phyloP scores from a whole-genome alignment of 2,888 invertebrate species.

The Toxonevra muliebris region DNA sequence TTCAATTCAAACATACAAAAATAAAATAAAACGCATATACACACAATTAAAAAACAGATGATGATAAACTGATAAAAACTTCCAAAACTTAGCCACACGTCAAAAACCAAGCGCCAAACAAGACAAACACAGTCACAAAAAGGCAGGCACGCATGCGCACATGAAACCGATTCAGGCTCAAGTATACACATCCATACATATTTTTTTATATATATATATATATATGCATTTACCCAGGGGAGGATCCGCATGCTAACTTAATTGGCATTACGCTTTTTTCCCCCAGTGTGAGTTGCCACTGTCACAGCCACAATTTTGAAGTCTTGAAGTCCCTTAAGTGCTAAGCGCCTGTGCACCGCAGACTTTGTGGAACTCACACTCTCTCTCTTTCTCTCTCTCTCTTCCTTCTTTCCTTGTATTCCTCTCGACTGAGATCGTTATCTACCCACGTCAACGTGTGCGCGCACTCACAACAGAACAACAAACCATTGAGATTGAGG shows the following conservation, averaged over 20 bases:
- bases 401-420: no score
- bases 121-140: constrained; percentile 24
- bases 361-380: background rate
- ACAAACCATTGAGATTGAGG: background rate
- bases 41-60: constrained; percentile 23
- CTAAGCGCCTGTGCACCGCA: constrained; percentile 4
- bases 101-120: constrained; percentile 59
- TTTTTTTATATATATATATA: no score
- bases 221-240: constrained; percentile 16
- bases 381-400: no score
- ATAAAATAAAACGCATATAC: constrained; percentile 6
- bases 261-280: constrained; percentile 39
- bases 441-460: constrained; percentile 34
- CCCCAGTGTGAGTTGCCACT: background rate
- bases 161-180: background rate
- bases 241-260: constrained; percentile 17
- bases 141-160: constrained; percentile 9
- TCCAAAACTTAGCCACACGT: constrained; percentile 60
- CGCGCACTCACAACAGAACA: constrained; percentile 28
- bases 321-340: constrained; percentile 29
- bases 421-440: constrained; percentile 32
- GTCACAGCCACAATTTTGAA: constrained; percentile 40
- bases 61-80: constrained; percentile 57
- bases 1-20: background rate
- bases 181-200: background rate